These are phyloP conservation scores for Suillia variegata DNA, from an alignment of 2,888 invertebrate genomes.

Conservation along the genomic window DNA sequence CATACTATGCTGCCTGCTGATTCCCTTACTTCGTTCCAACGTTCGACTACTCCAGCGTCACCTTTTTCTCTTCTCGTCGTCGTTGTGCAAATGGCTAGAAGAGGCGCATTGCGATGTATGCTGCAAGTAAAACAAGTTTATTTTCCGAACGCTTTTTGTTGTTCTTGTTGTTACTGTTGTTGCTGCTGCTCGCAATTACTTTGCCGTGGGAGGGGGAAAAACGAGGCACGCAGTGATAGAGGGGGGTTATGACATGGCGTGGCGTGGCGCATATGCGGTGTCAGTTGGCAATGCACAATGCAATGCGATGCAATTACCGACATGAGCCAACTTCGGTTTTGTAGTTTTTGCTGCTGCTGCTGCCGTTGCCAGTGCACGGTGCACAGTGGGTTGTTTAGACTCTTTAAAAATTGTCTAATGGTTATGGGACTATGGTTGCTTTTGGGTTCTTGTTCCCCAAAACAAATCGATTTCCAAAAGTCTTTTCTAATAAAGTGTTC, in stretches of 20 bases:
- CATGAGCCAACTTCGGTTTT: background rate
- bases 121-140: conserved; percentile 16
- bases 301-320: background rate
- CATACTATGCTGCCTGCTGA: background rate
- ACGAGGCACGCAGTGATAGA: too few species aligned
- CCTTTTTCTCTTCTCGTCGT: conserved; percentile 8
- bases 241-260: too few species aligned
- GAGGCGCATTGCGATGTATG: too few species aligned
- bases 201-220: too few species aligned
- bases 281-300: background rate
- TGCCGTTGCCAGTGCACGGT: too few species aligned
- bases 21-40: background rate
- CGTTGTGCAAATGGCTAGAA: background rate
- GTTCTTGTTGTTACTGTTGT: background rate
- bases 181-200: background rate
- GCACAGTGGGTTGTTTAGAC: too few species aligned
- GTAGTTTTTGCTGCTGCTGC: background rate
- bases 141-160: conserved; percentile 8
- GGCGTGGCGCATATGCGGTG: background rate
- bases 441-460: too few species aligned
- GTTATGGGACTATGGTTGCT: too few species aligned
- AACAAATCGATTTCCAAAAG: too few species aligned
- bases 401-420: too few species aligned
- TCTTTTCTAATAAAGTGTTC: too few species aligned
- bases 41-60: background rate